phyloP scores from a whole-genome alignment of 2,888 invertebrate genomes.

The Ectemnius continuus region DNA sequence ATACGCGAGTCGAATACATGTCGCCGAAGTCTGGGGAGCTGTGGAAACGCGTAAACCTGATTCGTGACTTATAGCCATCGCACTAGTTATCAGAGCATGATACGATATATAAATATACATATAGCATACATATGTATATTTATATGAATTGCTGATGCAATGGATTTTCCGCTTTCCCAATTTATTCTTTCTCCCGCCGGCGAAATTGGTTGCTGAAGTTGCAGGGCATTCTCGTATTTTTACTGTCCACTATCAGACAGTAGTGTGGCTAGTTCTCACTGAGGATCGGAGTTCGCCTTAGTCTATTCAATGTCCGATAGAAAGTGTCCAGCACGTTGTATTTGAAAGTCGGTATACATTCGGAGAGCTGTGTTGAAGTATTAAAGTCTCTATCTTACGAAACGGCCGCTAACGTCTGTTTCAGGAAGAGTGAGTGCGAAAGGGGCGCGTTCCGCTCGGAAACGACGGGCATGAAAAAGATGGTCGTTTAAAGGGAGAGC shows the following conservation, averaged over 20 bases:
- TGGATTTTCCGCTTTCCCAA: too few relatives aligned
- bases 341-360: not conserved
- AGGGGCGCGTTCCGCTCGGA: not conserved
- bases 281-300: too few relatives aligned
- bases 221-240: too few relatives aligned
- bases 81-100: too few relatives aligned
- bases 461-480: slow-evolving; percentile 3
- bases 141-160: too few relatives aligned
- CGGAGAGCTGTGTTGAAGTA: not conserved
- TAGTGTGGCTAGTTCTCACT: too few relatives aligned
- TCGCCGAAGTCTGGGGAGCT: not conserved
- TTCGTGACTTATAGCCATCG: not conserved
- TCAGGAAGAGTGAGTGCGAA: not conserved
- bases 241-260: too few relatives aligned
- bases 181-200: too few relatives aligned
- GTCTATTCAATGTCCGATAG: not conserved
- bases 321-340: not conserved
- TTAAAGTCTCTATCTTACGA: not conserved
- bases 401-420: not conserved
- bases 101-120: too few relatives aligned
- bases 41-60: not conserved
- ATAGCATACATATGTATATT: too few relatives aligned
- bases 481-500: not conserved
- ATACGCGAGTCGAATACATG: not conserved
- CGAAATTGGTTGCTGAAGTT: too few relatives aligned